Evolutionary conservation across 1,140 invertebrate species (phyloP), one percentile per base, ranked within the genome.

Genomic region (Cotesia typhae): DNA sequence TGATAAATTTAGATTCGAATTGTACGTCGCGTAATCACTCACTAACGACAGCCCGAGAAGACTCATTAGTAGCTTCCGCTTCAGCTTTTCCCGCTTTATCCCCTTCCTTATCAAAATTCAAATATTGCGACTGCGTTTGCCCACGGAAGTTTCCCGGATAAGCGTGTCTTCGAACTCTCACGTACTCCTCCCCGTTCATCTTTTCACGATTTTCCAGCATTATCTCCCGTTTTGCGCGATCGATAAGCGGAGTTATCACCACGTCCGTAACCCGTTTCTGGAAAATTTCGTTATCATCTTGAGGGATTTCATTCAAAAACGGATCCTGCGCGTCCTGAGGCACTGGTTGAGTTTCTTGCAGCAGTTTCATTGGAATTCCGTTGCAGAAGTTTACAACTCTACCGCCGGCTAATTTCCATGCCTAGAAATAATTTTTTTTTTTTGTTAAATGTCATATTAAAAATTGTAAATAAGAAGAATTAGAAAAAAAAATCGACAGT

Each of bases 41-140:
- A 94, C 93, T 92, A 80, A 95, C 93, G 77, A 90, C 88, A 6
- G 93, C 92, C 76, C 90, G 90, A 0, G 93, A 94, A 17, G 91
- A 90, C 77, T 91, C 89, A 67, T 90, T 90, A 53, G 89, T 90
- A 6, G 93, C 92, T 81, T 94, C 91, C 2, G 93, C 93, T 82
- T 94, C 92, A 0, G 94, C 93, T 82, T 91, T 92, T 12, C 93
- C 94, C 76, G 90, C 89, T 17, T 87, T 88, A 61, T 88, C 87
- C 59, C 88, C 88, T 37, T 83, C 79, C 3, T 82, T 80, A 7
- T 87, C 88, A 73, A 92, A 90, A 76, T 90, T 91, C 70, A 95
- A 83, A 82, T 94, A 95, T 78, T 95, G 94, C 5, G 93, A 94
- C 78, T 95, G 94, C 0, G 93, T 94, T 83, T 95, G 94, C 36